Evolutionary conservation across 2,797 vertebrate genomes (phyloP), one percentile per base, ranked within the genome.

Genomic region (Nyctalus aviator): DNA sequence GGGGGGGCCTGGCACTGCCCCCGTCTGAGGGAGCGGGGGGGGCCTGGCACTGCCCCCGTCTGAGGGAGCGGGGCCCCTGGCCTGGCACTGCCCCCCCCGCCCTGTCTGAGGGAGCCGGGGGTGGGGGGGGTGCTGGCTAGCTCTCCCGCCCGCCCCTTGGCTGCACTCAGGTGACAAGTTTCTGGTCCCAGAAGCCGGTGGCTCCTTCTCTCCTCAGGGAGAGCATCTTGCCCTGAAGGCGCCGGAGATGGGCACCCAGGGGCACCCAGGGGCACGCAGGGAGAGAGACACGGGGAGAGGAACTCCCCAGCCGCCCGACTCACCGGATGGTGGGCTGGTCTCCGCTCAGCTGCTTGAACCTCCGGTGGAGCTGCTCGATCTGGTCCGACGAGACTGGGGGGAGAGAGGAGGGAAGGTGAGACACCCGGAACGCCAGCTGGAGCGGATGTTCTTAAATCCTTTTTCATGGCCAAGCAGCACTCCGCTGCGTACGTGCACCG

Each of bases 261-360:
- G 48, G 66, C 32, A 13, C 25, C 6, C 66, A 62, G 6, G 4
- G 35, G 5, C 25, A 5, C 21, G n/a, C 23, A 7, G 6, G 27
- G 37, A 11, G 10, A 30, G 27, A 71, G 20, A 57, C 2, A 1
- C 0, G 25, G 0, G 25, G 83, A 20, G 68, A 72, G n/a, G n/a
- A 27, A 21, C 7, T 9, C 3, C 41, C 35, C 48, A 7, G 57
- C 6, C 20, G 5, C 44, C 44, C 1, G 0, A 20, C 96, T 78
- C 98, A 99, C 99, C 99, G 99, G 88, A 99, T 99, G 0, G 98
- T 99, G 27, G 98, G 98, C 91, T 98, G 97, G 90, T 99, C 98
- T 46, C 98, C 98, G 64, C 99, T 99, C 96, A 99, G 98, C 92
- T 99, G 98, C 96, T 98, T 98, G 97, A 99, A 99, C 59, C 99